A percentile compares a stretch with the other conserved stretches of the same genome.
Conservation (phyloP, 2,797 vertebrate species). For the Bovichtus diacanthus region DNA sequence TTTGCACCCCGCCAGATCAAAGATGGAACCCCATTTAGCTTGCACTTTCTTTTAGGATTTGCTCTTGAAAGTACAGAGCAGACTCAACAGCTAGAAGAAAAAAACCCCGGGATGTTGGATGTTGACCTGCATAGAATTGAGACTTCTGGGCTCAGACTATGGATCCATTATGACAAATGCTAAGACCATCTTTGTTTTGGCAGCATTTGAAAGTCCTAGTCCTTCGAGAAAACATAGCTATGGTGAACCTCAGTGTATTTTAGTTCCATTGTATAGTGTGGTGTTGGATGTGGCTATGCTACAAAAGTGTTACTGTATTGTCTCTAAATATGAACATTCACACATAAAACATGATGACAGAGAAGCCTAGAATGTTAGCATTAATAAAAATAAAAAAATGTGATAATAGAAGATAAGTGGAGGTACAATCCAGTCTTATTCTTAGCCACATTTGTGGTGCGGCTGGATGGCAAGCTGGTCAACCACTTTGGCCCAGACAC, state of each 20-base stretch:
- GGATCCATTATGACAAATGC: conserved; percentile 72
- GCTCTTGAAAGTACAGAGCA: conserved; percentile 75
- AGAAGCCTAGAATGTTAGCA: neutral
- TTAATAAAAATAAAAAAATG: neutral
- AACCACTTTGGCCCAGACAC: neutral
- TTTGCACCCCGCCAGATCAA: conserved; percentile 83
- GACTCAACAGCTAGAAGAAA: conserved; percentile 62
- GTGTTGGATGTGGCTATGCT: conserved; percentile 29
- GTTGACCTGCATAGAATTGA: conserved; percentile 77
- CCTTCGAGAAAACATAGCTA: conserved; percentile 56
- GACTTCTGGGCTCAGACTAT: conserved; percentile 66
- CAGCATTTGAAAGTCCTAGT: conserved; percentile 57
- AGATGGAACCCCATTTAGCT: conserved; percentile 84
- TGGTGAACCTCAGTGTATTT: conserved; percentile 58
- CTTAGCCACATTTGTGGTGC: neutral
- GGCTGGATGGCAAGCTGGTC: neutral
- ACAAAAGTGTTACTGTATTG: conserved; percentile 13
- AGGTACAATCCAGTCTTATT: neutral
- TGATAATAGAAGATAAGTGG: neutral
- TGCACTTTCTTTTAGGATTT: conserved; percentile 81
- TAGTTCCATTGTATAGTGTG: conserved; percentile 31
- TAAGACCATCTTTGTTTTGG: conserved; percentile 71
- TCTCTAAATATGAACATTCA: conserved; percentile 13
- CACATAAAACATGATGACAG: neutral
- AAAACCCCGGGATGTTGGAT: conserved; percentile 70